Evolutionary conservation across 92 coral and sea anemone genomes (phyloP).

Genomic region (Phenganax subtilis): DNA sequence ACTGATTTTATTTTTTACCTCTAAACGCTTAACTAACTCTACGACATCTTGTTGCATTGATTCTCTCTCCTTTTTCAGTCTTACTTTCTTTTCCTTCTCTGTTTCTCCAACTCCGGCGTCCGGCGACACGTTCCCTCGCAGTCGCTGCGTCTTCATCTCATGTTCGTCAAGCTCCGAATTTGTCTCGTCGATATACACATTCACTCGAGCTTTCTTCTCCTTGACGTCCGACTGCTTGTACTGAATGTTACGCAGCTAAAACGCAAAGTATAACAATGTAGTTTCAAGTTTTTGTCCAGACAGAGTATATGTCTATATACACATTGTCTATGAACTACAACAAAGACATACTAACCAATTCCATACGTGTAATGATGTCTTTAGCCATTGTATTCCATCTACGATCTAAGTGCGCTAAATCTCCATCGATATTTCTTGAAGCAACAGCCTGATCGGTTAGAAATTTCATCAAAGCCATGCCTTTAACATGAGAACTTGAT

Average conservation of each 20-base stretch:
- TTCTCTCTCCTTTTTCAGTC: slow-evolving; percentile 30
- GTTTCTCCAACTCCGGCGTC: slow-evolving; percentile 58
- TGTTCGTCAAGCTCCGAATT: slow-evolving; percentile 65
- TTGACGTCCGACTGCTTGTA: slow-evolving; percentile 64
- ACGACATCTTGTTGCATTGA: slow-evolving; percentile 29
- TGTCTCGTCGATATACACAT: slow-evolving; percentile 82
- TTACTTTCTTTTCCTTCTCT: slow-evolving; percentile 14
- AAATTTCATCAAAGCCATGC: slow-evolving; percentile 67
- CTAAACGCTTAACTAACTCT: slow-evolving; percentile 12
- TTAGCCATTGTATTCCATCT: slow-evolving; percentile 96
- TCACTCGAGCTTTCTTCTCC: slow-evolving; percentile 63
- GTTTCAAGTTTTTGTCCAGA: neutral
- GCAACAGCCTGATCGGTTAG: slow-evolving; percentile 64
- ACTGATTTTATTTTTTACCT: neutral
- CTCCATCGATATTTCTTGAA: slow-evolving; percentile 59
- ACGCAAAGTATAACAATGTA: neutral
- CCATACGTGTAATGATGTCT: slow-evolving; percentile 72
- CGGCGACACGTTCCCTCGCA: slow-evolving; percentile 69
- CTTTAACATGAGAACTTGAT: slow-evolving; percentile 73
- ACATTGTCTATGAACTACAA: neutral
- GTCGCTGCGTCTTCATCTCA: slow-evolving; percentile 64
- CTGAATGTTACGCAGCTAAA: slow-evolving; percentile 72
- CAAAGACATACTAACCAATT: slow-evolving; percentile 60
- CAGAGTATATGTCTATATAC: neutral
- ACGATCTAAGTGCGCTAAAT: slow-evolving; percentile 82